Conservation (phyloP, 2,797 vertebrate genomes). For the Danio aesculapii region DNA sequence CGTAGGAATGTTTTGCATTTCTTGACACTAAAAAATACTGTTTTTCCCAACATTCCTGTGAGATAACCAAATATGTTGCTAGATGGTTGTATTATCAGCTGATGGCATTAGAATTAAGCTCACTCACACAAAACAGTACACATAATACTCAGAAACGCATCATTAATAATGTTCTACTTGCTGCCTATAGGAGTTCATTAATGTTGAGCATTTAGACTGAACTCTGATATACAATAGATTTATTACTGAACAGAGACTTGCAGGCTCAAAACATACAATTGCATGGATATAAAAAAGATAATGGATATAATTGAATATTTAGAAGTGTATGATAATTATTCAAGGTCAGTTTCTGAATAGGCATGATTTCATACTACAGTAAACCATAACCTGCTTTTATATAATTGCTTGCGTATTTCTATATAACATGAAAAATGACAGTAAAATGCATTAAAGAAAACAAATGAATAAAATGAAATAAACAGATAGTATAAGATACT, state of each 20-base stretch:
- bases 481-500: too few relatives aligned
- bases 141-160: neutral
- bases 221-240: neutral
- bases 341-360: neutral
- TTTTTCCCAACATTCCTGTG: constrained; percentile 10
- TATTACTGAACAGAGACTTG: neutral
- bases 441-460: too few relatives aligned
- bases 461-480: too few relatives aligned
- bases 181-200: neutral
- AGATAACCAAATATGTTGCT: constrained; percentile 16
- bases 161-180: neutral
- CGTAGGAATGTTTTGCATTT: neutral
- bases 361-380: neutral
- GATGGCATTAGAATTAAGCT: neutral
- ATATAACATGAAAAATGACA: too few relatives aligned
- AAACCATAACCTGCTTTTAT: too few relatives aligned
- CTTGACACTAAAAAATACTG: neutral
- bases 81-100: constrained; percentile 22
- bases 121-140: neutral
- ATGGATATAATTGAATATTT: neutral
- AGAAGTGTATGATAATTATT: neutral
- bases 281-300: too few relatives aligned
- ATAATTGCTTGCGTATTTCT: too few relatives aligned
- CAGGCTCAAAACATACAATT: neutral
- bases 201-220: neutral